phyloP scores from a whole-genome alignment of 2,113 vertebrate genomes.

The Acanthochromis polyacanthus region DNA sequence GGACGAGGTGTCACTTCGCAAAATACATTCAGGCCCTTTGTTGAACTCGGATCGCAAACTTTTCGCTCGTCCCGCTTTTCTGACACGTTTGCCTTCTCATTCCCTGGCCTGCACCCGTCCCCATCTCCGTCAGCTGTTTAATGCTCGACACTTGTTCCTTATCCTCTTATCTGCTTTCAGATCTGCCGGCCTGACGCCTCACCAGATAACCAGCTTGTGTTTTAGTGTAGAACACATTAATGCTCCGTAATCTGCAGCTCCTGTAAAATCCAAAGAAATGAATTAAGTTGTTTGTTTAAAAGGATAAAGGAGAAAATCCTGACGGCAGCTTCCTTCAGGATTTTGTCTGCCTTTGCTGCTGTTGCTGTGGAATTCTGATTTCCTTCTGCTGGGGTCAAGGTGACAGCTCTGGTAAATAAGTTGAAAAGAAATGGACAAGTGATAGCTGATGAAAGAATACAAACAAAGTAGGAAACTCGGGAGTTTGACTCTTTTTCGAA shows the following conservation, averaged over 20 bases:
- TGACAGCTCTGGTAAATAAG: constrained; percentile 3
- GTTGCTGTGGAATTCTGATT: background rate
- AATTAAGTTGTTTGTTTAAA: background rate
- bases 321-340: background rate
- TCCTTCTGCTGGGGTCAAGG: constrained; percentile 15
- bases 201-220: constrained; percentile 41
- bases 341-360: background rate
- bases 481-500: no score
- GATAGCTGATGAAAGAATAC: background rate
- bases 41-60: constrained; percentile 42
- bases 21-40: constrained; percentile 44
- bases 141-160: constrained; percentile 26
- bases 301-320: constrained; percentile 11
- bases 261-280: constrained; percentile 1
- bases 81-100: constrained; percentile 12
- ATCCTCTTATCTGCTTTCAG: constrained; percentile 38
- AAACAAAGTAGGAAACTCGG: no score
- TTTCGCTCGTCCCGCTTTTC: constrained; percentile 22
- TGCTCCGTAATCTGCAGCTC: constrained; percentile 18
- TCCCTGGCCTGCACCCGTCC: background rate
- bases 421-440: constrained; percentile 17
- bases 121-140: constrained; percentile 27
- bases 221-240: constrained; percentile 14
- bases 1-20: constrained; percentile 31
- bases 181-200: constrained; percentile 36